Evolutionary conservation across 2,113 vertebrate species (phyloP).

Genomic region (Vimba vimba): DNA sequence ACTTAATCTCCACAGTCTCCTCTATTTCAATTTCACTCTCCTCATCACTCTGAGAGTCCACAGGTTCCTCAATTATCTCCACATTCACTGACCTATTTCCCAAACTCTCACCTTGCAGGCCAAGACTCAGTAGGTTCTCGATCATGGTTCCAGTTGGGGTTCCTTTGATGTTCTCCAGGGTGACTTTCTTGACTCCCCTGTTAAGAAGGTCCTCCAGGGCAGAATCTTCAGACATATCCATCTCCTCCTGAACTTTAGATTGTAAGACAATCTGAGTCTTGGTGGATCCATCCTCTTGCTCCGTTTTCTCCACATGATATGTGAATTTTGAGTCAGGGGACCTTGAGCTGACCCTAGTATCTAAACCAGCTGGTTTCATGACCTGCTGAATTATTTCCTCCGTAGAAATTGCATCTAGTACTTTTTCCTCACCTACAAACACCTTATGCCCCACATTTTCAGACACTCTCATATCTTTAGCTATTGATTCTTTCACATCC

Average conservation of each 20-base stretch:
- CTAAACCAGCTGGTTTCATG: conserved; percentile 78
- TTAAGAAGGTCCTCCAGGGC: conserved; percentile 76
- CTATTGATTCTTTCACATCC: conserved; percentile 1
- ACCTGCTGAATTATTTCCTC: conserved; percentile 87
- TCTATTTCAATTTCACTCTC: conserved; percentile 65
- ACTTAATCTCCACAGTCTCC: conserved; percentile 58
- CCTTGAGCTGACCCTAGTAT: conserved; percentile 61
- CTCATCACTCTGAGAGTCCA: conserved; percentile 74
- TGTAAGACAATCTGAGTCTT: conserved; percentile 87
- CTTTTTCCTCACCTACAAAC: conserved; percentile 62
- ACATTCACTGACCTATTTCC: conserved; percentile 84
- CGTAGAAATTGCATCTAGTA: conserved; percentile 70
- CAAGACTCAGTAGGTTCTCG: conserved; percentile 79
- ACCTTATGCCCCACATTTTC: conserved; percentile 21
- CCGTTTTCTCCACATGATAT: conserved; percentile 80
- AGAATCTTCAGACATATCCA: conserved; percentile 77
- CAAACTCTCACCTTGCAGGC: conserved; percentile 72
- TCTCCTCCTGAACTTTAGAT: conserved; percentile 83
- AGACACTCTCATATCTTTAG: conserved; percentile 32
- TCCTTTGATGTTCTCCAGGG: conserved; percentile 76
- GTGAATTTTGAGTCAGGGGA: conserved; percentile 81
- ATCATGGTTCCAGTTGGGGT: conserved; percentile 80
- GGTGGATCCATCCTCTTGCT: conserved; percentile 78
- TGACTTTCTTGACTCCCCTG: conserved; percentile 76
- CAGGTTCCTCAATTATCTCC: conserved; percentile 87